Base-by-base conservation (phyloP, 2,888 invertebrate species). In the Hirtodrosophila confusa region DNA sequence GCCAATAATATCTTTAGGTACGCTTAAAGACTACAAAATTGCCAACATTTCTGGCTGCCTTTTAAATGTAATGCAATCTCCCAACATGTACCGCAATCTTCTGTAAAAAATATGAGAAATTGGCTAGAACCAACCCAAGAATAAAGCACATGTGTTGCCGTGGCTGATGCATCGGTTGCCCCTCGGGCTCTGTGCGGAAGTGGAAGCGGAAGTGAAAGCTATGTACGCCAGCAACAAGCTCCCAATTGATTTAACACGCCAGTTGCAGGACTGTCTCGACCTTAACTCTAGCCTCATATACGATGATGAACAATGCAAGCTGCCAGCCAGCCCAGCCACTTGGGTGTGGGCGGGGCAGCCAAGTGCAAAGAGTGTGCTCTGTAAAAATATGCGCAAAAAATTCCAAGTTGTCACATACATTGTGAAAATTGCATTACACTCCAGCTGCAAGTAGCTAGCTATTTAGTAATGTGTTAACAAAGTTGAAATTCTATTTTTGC, bases 241-340 rank as follows among this genome's bases (percentile, higher is more conserved):
- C 88, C 88, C 84, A 88, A 85, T 85, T 88, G 84, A 85, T 83
- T 85, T 88, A 88, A 84, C 88, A 79, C 88, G 65, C 65, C 60
- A 70, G 68, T 60, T 60, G 73, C 58, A 49, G 57, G 24, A 43
- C 55, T 31, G 37, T 36, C 55, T 43, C 61, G 37, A 49, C 69
- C 54, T 50, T 45, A 54, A 40, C 47, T 50, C 31, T 50, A 39
- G 50, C 47, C 17, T 6, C 36, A 3, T 11, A 33, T 10, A 55
- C 50, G 54, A 44, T 45, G 50, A 43, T 67, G 74, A 74, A 77
- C 80, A 80, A 77, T 84, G 66, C 65, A 63, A 66, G 43, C 55
- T 68, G 35, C 45, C 69, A 53, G 17, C 41, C 56, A 43, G 23
- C 29, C 43, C 35, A 23, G 27, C 39, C 40, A 45, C 57, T 35